A percentile compares a stretch with the other conserved stretches of the same genome.
These are phyloP conservation scores for Hydropsyche tenuis DNA, from an alignment of 1,140 invertebrate genomes.

Conservation along the genomic window DNA sequence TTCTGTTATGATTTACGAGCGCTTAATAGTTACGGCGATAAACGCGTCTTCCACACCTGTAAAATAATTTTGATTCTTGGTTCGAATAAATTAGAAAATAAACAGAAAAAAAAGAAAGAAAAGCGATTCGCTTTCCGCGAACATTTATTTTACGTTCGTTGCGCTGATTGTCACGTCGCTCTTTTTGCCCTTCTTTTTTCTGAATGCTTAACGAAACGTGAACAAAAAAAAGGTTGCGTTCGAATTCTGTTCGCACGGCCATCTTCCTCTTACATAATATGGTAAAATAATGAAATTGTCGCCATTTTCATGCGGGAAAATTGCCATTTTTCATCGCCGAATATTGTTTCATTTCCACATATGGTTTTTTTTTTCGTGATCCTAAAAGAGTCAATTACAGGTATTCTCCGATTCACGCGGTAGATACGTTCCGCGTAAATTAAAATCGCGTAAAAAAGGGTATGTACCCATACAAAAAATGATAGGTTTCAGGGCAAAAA, in stretches of 20 bases:
- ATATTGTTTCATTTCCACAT: no score
- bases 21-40: not conserved
- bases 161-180: conserved; percentile 12
- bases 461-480: no score
- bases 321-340: not conserved
- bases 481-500: no score
- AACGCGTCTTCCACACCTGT: not conserved
- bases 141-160: conserved; percentile 8
- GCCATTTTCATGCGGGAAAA: not conserved
- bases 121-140: conserved; percentile 2
- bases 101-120: not conserved
- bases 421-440: no score
- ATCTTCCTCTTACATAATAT: not conserved
- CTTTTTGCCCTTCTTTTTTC: not conserved
- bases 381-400: no score
- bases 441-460: no score
- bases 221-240: not conserved
- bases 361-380: no score
- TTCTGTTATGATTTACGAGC: no score
- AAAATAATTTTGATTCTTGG: not conserved
- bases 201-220: not conserved
- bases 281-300: conserved; percentile 9
- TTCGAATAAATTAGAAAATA: not conserved
- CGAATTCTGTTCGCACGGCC: not conserved
- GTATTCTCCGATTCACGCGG: no score